phyloP scores from a whole-genome alignment of 2,113 vertebrate species.

The Polypterus bichir region DNA sequence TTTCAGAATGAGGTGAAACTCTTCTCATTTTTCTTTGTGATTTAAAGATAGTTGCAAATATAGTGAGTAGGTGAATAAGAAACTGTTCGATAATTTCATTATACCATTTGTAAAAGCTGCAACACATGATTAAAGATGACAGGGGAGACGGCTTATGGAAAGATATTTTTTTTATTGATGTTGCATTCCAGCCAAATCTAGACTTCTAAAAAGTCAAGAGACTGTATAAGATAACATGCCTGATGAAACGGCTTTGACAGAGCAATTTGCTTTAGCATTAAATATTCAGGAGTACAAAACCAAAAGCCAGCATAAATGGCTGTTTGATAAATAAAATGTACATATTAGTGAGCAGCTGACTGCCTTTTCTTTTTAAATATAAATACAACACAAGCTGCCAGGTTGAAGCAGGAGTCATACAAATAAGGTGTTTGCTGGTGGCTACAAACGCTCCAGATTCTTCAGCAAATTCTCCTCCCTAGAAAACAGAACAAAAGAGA shows the following conservation, averaged over 20 bases:
- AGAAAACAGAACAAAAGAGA: slow-evolving; percentile 12
- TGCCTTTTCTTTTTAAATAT: slow-evolving; percentile 10
- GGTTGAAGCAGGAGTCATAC: slow-evolving; percentile 29
- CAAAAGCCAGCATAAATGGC: slow-evolving; percentile 32
- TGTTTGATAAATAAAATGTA: slow-evolving; percentile 26
- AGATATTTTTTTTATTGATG: slow-evolving; percentile 46
- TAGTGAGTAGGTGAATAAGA: background rate
- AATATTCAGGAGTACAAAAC: slow-evolving; percentile 44
- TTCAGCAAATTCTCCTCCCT: slow-evolving; percentile 39
- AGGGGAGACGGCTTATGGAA: slow-evolving; percentile 8
- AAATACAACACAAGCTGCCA: slow-evolving; percentile 35
- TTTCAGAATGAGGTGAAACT: too few species aligned
- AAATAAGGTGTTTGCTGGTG: slow-evolving; percentile 31
- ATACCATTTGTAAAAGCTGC: background rate
- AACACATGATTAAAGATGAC: background rate
- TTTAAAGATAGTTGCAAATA: too few species aligned
- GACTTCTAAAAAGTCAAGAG: slow-evolving; percentile 22
- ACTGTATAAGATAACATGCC: background rate
- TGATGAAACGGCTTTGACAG: background rate
- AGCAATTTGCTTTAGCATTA: slow-evolving; percentile 34
- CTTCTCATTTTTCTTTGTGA: too few species aligned
- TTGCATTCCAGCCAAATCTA: slow-evolving; percentile 22
- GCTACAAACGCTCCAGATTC: slow-evolving; percentile 22
- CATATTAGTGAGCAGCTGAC: slow-evolving; percentile 22
- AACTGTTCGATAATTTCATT: background rate